Evolutionary conservation across 2,888 invertebrate genomes (phyloP), one percentile per base, ranked within the genome.

Genomic region (Drosophila neonasuta): DNA sequence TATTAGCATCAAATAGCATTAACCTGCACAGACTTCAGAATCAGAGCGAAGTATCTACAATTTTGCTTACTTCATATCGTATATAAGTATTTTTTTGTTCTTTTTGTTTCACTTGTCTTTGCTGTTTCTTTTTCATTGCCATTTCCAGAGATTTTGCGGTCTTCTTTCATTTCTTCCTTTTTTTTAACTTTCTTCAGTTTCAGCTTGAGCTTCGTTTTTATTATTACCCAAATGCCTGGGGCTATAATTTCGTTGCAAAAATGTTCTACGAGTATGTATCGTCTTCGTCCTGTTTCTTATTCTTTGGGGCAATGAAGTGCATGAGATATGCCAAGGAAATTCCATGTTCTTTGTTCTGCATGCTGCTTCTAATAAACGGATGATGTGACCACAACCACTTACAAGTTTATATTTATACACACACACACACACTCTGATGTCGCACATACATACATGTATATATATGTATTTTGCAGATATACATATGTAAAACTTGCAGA

Each of bases 311-410:
- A 83, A 77, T 87, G 77, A 85, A 80, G 75, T 80, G 80, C 74
- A 85, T 76, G 77, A 82, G 79, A 74, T 74, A 84, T 76, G 73
- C 87, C 80, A 72, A 80, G 63, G 66, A 74, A 87, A 71, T 74
- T 24, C 63, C 60, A 51, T 52, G 46, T 71, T 69, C 68, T 78
- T 85, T 84, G 74, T 80, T 80, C 77, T 73, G 55, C 65, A 64
- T 68, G 72, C 64, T 65, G 57, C 20, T 51, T 74, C 75, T 73
- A 73, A 76, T 77, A 76, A 76, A 76, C 75, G 73, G 66, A 67
- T 73, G 75, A 69, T 67, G 67, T 69, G 71, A 67, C 75, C 77
- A 61, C 66, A 68, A 20, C 42, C 64, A 57, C 61, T 56, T 55
- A 62, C 34, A 49, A 34, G 17, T 17, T 15, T 30, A 48, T 24